Evolutionary conservation across 2,888 invertebrate species (phyloP).

Genomic region (Pimpla rufipes): DNA sequence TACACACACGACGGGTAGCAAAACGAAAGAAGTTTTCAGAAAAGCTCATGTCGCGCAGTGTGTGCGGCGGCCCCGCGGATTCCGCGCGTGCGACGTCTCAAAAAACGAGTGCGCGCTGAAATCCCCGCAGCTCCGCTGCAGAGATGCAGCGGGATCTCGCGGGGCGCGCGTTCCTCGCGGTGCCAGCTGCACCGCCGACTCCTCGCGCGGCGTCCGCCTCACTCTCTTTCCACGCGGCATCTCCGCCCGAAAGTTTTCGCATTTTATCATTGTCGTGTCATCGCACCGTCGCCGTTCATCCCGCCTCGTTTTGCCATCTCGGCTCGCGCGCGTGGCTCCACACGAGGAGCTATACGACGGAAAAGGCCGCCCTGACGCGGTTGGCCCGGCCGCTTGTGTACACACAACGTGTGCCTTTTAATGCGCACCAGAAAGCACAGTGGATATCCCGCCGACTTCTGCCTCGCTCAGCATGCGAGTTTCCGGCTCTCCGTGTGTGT

Average conservation of each 20-base stretch:
- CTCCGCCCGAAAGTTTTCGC: conserved; percentile 53
- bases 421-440: conserved; percentile 54
- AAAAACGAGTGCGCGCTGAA: conserved; percentile 29
- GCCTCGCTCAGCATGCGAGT: not conserved
- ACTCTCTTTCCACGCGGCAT: not conserved
- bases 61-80: not conserved
- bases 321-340: too few species aligned
- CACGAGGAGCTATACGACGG: too few species aligned
- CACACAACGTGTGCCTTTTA: conserved; percentile 55
- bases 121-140: not conserved
- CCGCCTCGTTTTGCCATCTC: conserved; percentile 26
- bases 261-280: conserved; percentile 63
- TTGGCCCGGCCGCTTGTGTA: conserved; percentile 27
- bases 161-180: not conserved
- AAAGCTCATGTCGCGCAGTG: conserved; percentile 38
- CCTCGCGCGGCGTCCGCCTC: not conserved
- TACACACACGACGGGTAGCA: conserved; percentile 8
- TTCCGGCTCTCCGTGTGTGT: too few species aligned
- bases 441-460: conserved; percentile 20
- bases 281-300: conserved; percentile 27
- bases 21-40: conserved; percentile 41
- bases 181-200: not conserved
- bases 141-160: not conserved
- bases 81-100: not conserved
- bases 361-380: conserved; percentile 53